Percentiles rank a stretch among this genome's conserved stretches.
These are phyloP conservation scores for Tympanoctomys barrerae DNA, from an alignment of 2,797 vertebrate genomes.

Conservation along the genomic window DNA sequence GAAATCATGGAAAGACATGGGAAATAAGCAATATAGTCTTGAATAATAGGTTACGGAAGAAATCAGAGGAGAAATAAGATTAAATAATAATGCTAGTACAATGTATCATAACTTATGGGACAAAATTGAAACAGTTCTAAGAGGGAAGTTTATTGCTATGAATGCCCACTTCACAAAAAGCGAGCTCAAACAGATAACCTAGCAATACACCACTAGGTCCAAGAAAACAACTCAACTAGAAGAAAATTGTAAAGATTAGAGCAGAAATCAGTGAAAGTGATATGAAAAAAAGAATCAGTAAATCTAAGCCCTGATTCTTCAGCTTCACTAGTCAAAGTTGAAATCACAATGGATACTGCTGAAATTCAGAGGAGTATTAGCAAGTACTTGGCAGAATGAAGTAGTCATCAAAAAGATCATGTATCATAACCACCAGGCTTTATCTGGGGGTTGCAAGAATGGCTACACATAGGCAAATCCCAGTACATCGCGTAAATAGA, in stretches of 20 bases:
- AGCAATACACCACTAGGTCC: not conserved
- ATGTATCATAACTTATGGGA: not conserved
- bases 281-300: not conserved
- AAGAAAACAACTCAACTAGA: not conserved
- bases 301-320: not conserved
- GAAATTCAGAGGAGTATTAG: not conserved
- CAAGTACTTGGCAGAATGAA: not conserved
- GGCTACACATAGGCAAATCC: not conserved
- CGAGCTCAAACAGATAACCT: not conserved
- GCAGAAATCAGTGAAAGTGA: not conserved
- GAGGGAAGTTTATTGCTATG: not conserved
- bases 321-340: not conserved
- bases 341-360: not conserved
- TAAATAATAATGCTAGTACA: not conserved
- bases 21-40: not conserved
- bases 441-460: not conserved
- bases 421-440: not conserved
- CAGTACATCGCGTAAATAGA: not conserved
- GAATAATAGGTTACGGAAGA: not conserved
- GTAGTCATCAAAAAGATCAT: not conserved
- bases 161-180: not conserved
- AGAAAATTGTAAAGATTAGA: not conserved
- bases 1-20: not conserved
- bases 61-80: not conserved
- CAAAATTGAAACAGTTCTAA: not conserved